Base-by-base conservation (phyloP, 2,888 invertebrate species). In the Buathra laborator region DNA sequence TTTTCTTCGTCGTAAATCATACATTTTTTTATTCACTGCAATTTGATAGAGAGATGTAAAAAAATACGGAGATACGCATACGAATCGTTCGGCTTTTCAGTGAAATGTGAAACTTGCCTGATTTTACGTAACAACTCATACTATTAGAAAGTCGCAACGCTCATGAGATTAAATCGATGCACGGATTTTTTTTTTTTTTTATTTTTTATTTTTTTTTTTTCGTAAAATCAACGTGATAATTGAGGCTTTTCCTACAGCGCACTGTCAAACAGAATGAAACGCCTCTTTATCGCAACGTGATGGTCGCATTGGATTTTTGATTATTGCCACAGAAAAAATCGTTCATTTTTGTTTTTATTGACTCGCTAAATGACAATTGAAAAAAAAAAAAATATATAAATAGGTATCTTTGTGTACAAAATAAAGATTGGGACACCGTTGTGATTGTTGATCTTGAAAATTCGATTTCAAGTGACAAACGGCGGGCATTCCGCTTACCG, bases 61-160 rank as follows among this genome's bases (percentile, higher is more conserved):
- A 71, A 14, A 14, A 70, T 51, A 16, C 43, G 37, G 24, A 19
- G 6, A 48, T 32, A 12, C 9, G 10, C 12, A 72, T 64, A 62
- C 74, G 71, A 72, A 80, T 67, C 76, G 79, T 77, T 84, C 24
- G 37, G n/a, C 68, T 70, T 76, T 48, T 37, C 62, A 83, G 81
- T 84, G 78, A 83, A 86, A 85, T 84, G 85, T 86, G 86, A 86
- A 86, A 86, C 86, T 86, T 79, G 51, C 77, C 67, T 24, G 29
- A 56, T 16, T 85, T 86, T 86, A 86, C 81, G 85, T 86, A 86
- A 87, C 79, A 70, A 74, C 74, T 62, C 66, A 68, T 70, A 81
- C 64, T 75, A 81, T 86, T 86, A 86, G 81, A 84, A 84, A 86
- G 86, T 84, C 74, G 44, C 72, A 56, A 37, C 16, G 80, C 43